phyloP scores from a whole-genome alignment of 2,797 vertebrate genomes.

The Myripristis jacobus region DNA sequence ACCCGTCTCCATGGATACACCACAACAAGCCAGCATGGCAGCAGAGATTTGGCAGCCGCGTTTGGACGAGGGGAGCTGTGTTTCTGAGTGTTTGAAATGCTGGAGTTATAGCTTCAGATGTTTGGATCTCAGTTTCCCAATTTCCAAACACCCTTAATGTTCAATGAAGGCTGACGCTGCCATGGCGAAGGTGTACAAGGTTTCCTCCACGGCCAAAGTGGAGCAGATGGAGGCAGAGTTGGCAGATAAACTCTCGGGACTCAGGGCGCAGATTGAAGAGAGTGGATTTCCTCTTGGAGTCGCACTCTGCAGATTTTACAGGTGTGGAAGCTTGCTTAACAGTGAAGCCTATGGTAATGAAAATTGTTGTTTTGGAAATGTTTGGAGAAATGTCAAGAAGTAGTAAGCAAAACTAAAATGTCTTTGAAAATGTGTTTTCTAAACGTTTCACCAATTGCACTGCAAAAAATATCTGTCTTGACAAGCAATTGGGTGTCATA shows the following conservation, averaged over 20 bases:
- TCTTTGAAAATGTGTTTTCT: too few relatives aligned
- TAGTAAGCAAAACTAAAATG: too few relatives aligned
- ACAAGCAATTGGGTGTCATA: too few relatives aligned
- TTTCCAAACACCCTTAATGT: not conserved
- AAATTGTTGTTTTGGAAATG: too few relatives aligned
- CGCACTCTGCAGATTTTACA: constrained; percentile 49
- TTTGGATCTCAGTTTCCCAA: not conserved
- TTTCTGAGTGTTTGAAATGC: not conserved
- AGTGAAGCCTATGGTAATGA: not conserved
- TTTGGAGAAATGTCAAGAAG: too few relatives aligned
- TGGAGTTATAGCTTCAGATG: not conserved
- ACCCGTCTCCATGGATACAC: constrained; percentile 69
- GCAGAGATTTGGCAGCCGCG: constrained; percentile 37
- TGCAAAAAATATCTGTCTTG: too few relatives aligned
- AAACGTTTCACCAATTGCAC: too few relatives aligned
- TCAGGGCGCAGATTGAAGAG: constrained; percentile 78
- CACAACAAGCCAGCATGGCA: constrained; percentile 53
- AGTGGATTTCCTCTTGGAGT: constrained; percentile 49
- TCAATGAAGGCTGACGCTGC: not conserved
- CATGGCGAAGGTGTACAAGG: constrained; percentile 76
- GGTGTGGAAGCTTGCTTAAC: constrained; percentile 64
- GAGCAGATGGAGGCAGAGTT: constrained; percentile 83
- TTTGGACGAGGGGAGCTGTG: not conserved
- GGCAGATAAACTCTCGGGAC: constrained; percentile 70
- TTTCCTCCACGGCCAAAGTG: constrained; percentile 80